Conservation (phyloP, 37 sponge, comb jelly and placozoan species). For the Halisarca cf. caerulea region DNA sequence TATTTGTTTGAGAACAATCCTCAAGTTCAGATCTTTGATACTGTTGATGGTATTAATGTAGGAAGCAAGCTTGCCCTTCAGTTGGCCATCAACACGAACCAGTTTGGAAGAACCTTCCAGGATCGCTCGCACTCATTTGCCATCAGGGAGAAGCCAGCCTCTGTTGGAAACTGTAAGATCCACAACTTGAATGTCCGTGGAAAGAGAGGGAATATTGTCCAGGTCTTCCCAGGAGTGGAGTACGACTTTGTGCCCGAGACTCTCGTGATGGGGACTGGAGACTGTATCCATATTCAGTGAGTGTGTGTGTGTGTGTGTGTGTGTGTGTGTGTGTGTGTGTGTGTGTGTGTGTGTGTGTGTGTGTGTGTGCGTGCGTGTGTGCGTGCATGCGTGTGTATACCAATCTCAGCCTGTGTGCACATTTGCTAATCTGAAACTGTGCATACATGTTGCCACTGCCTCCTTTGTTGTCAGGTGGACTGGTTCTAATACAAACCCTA, state of each 20-base stretch:
- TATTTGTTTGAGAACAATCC: conserved; percentile 96
- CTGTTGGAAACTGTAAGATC: conserved; percentile 52
- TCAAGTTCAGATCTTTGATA: conserved; percentile 75
- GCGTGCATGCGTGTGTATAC: too few relatives aligned
- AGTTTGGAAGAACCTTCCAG: conserved; percentile 97
- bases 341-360: conserved; percentile 3
- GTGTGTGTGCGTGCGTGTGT: background rate
- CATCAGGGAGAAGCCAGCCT: conserved; percentile 64
- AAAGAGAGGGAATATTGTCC: conserved; percentile 98
- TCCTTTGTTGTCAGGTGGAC: conserved; percentile 80
- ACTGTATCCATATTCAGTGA: conserved; percentile 92
- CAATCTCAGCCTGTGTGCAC: background rate
- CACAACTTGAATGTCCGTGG: conserved; percentile 96
- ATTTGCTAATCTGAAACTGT: background rate
- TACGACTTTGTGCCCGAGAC: conserved; percentile 97
- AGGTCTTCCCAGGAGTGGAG: conserved; percentile 97
- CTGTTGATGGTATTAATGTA: background rate
- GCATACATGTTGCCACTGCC: background rate
- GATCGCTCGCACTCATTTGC: conserved; percentile 86
- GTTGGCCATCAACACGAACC: conserved; percentile 96
- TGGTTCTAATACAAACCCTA: conserved; percentile 97
- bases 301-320: conserved; percentile 18
- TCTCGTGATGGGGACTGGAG: conserved; percentile 38
- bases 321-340: too few relatives aligned
- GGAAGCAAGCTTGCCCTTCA: conserved; percentile 62